Evolutionary conservation across 2,113 vertebrate genomes (phyloP).

Genomic region (Rostratula benghalensis): DNA sequence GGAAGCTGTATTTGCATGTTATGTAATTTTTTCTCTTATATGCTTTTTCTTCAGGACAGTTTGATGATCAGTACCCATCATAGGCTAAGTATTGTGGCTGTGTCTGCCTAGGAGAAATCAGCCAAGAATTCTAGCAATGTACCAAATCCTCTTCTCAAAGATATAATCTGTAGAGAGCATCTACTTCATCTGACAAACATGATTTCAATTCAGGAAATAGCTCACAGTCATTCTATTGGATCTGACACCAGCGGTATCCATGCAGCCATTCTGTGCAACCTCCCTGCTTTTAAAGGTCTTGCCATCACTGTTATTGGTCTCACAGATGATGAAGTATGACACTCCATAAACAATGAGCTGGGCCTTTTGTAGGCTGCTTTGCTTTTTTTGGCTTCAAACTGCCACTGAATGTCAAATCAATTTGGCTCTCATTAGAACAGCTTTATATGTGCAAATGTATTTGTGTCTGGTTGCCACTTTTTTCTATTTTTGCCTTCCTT

Average conservation of each 20-base stretch:
- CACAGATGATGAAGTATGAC: constrained; percentile 95
- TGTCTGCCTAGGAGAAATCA: constrained; percentile 25
- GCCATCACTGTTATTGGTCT: constrained; percentile 88
- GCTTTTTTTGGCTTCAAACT: constrained; percentile 87
- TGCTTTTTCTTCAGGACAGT: constrained; percentile 14
- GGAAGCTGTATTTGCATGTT: constrained; percentile 18
- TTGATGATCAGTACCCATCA: neutral
- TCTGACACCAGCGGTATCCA: constrained; percentile 87
- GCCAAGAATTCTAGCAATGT: constrained; percentile 49
- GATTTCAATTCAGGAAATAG: constrained; percentile 85
- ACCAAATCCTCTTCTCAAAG: constrained; percentile 75
- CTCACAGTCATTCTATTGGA: constrained; percentile 84
- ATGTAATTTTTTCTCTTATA: neutral
- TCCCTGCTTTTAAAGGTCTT: constrained; percentile 87
- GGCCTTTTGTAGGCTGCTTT: constrained; percentile 86
- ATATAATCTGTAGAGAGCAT: constrained; percentile 76
- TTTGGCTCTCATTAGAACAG: constrained; percentile 91
- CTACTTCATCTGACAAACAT: constrained; percentile 74
- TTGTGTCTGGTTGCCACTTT: constrained; percentile 82
- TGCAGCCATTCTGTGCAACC: constrained; percentile 79
- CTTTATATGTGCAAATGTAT: constrained; percentile 89
- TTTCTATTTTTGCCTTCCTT: constrained; percentile 63
- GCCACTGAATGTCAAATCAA: constrained; percentile 92
- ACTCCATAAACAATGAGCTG: constrained; percentile 96
- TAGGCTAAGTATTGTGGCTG: constrained; percentile 10